Evolutionary conservation across 2,888 invertebrate species (phyloP).

Genomic region (Phymatocera aterrima): DNA sequence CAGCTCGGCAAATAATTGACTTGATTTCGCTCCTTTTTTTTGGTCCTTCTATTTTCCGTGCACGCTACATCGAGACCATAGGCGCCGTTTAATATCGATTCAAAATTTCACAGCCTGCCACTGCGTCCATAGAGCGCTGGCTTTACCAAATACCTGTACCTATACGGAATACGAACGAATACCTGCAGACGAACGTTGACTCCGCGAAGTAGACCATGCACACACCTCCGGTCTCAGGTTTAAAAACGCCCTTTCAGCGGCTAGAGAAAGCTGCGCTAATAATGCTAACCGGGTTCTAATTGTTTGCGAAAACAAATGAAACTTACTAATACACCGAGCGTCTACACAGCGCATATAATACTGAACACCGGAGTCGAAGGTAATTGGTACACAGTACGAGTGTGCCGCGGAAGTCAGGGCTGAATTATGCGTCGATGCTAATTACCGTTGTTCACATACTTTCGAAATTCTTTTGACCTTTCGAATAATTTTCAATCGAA

Average conservation of each 20-base stretch:
- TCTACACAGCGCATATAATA: background rate
- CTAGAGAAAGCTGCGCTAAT: background rate
- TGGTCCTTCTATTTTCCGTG: too few relatives aligned
- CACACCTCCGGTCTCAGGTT: background rate
- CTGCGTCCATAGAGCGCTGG: too few relatives aligned
- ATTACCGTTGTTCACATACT: constrained; percentile 56
- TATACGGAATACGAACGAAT: too few relatives aligned
- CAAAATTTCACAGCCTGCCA: background rate
- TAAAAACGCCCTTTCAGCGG: background rate
- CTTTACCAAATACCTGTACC: too few relatives aligned
- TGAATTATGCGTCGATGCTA: constrained; percentile 12
- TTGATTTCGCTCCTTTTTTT: background rate
- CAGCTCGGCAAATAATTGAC: background rate
- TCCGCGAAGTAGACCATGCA: background rate
- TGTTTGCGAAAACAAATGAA: constrained; percentile 8
- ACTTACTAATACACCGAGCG: background rate
- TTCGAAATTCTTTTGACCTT: constrained; percentile 70
- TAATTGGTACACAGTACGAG: background rate
- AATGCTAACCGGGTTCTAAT: constrained; percentile 14
- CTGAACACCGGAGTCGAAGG: too few relatives aligned
- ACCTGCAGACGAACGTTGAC: too few relatives aligned
- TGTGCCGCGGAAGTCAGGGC: background rate
- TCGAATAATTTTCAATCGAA: constrained; percentile 33
- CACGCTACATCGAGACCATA: background rate
- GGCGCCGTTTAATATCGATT: background rate